Evolutionary conservation across 30 jellyfish, hydroid and myxozoan genomes (phyloP).

Genomic region (Aurelia coerulea): DNA sequence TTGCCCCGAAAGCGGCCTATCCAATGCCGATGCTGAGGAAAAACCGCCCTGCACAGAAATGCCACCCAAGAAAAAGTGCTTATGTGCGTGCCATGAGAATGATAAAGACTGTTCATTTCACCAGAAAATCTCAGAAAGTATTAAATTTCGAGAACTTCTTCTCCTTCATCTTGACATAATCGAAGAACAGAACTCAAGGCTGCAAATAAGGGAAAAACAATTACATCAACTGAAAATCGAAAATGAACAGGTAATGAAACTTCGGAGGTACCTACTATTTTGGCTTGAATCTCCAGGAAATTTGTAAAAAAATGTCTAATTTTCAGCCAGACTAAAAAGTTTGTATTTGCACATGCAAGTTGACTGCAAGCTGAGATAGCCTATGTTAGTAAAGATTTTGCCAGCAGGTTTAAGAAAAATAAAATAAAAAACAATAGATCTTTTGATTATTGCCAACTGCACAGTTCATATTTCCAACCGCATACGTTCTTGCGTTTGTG

Average conservation of each 20-base stretch:
- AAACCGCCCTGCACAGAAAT: neutral
- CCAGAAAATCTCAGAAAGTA: conserved; percentile 33
- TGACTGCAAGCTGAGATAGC: no score
- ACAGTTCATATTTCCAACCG: no score
- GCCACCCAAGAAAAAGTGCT: neutral
- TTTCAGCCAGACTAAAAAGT: no score
- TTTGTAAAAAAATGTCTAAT: no score
- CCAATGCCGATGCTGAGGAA: conserved; percentile 6
- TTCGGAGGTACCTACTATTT: neutral
- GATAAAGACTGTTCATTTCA: conserved; percentile 26
- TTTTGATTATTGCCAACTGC: no score
- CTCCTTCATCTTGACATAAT: conserved; percentile 74
- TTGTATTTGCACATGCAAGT: no score
- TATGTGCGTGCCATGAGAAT: conserved; percentile 48
- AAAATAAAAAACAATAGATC: no score
- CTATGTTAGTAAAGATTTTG: no score
- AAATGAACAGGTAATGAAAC: conserved; percentile 63
- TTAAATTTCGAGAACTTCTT: conserved; percentile 54
- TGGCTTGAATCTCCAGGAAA: no score
- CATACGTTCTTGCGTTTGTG: no score
- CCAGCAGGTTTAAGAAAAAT: no score
- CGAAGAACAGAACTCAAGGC: conserved; percentile 59
- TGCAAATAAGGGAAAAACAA: conserved; percentile 54
- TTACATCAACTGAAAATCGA: conserved; percentile 51
- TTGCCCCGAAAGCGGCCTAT: neutral